A percentile compares a stretch with the other conserved stretches of the same genome.
phyloP scores from a whole-genome alignment of 2,113 vertebrate genomes.

The Heterochromis multidens region DNA sequence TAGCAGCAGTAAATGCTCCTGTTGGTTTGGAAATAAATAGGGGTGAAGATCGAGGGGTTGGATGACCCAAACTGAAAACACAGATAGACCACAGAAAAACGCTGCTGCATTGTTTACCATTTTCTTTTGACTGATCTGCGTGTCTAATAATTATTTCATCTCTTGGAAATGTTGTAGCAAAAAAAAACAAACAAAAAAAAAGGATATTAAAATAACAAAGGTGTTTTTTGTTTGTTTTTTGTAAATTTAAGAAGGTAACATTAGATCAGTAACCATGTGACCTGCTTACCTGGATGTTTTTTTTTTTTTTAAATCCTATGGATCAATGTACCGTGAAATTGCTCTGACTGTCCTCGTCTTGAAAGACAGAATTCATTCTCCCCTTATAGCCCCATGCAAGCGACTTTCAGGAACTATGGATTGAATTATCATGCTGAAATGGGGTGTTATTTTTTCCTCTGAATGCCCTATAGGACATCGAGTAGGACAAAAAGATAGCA shows the following conservation, averaged over 20 bases:
- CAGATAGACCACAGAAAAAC: not conserved
- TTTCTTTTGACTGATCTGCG: not conserved
- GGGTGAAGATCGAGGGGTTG: not conserved
- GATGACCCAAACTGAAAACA: not conserved
- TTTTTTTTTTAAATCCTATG: not conserved
- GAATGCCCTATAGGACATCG: not conserved
- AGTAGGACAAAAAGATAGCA: not conserved
- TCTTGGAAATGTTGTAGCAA: not conserved
- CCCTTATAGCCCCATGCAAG: not conserved
- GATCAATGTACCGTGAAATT: conserved; percentile 56
- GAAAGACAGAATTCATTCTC: not conserved
- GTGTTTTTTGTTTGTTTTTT: too few species aligned
- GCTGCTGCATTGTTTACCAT: not conserved
- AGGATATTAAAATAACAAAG: not conserved
- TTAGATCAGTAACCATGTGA: not conserved
- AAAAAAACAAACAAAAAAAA: too few species aligned
- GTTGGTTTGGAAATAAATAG: not conserved
- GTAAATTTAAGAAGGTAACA: not conserved
- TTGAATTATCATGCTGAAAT: not conserved
- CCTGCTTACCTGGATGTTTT: conserved; percentile 19
- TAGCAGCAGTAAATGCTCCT: not conserved
- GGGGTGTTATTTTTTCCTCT: not conserved
- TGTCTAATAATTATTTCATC: not conserved
- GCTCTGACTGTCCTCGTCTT: conserved; percentile 5
- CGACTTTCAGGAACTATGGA: not conserved